These are phyloP conservation scores for Agrochola circellaris DNA, from an alignment of 2,888 invertebrate genomes.

Conservation along the genomic window DNA sequence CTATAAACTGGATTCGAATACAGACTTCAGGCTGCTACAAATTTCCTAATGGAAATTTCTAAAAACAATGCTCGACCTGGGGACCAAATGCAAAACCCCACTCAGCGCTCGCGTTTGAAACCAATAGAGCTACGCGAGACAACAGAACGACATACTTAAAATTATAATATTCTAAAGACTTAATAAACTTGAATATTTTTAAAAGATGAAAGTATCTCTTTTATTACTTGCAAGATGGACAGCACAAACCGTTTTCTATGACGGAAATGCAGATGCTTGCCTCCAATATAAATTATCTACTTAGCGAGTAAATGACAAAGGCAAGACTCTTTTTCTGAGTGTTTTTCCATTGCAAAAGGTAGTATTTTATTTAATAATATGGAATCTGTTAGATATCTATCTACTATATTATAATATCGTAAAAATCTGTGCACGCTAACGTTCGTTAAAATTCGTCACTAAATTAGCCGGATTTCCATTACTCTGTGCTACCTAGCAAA, in stretches of 20 bases:
- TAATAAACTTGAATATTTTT: not conserved
- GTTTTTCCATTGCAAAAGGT: not conserved
- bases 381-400: not conserved
- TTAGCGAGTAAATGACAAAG: not conserved
- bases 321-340: not conserved
- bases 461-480: not conserved
- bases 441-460: not conserved
- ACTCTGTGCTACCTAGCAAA: no score
- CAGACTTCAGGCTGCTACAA: not conserved
- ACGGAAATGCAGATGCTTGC: not conserved
- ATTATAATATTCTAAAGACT: not conserved
- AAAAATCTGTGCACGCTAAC: not conserved
- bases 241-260: not conserved
- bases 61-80: not conserved
- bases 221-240: not conserved
- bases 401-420: not conserved
- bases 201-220: not conserved
- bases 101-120: not conserved
- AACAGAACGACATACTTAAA: no score
- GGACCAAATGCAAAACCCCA: not conserved
- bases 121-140: not conserved
- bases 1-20: not conserved
- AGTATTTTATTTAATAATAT: not conserved
- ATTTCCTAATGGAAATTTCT: not conserved
- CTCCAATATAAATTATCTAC: conserved; percentile 5